Base-by-base conservation (phyloP, 2,797 vertebrate genomes). In the Sebastes cheni region DNA sequence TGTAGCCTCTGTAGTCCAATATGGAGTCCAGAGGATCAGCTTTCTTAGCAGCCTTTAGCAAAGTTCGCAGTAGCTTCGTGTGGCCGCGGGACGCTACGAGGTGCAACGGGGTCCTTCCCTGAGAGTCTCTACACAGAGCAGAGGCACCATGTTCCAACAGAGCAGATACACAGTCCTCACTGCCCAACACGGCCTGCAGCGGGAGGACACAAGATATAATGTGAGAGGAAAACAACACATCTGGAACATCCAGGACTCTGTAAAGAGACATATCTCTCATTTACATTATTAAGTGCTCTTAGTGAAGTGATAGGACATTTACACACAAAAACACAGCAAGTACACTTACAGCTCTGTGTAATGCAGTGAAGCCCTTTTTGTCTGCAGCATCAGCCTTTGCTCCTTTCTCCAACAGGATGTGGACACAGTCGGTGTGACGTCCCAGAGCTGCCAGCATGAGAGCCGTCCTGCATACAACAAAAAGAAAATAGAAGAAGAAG, bases 381-480 rank as follows among this genome's bases (percentile, higher is more conserved):
- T 99, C 98, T 9, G 96, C 97, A 55, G 96, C 95, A 10, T 99
- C 97, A 1, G 96, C 94, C 11, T 96, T 97, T 54, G 97, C 97
- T 75, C 97, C 97, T 92, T 97, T 98, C 93, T 99, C 98, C 91
- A 99, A 92, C 84, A 99, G 95, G 85, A 99, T 97, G 81, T 98
- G 97, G 79, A 98, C 96, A 62, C 98, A 99, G 93, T 99, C 97
- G 0, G 96, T 96, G 50, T 99, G 97, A 88, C 95, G 90, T 8
- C 97, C 97, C 91, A 98, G 94, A 91, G 98, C 96, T 1, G 98
- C 97, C 93, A 99, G 92, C 97, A 99, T 99, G 91, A 99, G 93
- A 0, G 98, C 96, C 61, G 98, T 99, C 91, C 98, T 99, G 58
- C 62, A 70, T 2, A 25, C 1, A 2, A 59, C 13, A 22, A 36